Percentiles rank a stretch among this genome's conserved stretches.
phyloP scores from a whole-genome alignment of 1,140 invertebrate genomes.

The Vanessa atalanta region DNA sequence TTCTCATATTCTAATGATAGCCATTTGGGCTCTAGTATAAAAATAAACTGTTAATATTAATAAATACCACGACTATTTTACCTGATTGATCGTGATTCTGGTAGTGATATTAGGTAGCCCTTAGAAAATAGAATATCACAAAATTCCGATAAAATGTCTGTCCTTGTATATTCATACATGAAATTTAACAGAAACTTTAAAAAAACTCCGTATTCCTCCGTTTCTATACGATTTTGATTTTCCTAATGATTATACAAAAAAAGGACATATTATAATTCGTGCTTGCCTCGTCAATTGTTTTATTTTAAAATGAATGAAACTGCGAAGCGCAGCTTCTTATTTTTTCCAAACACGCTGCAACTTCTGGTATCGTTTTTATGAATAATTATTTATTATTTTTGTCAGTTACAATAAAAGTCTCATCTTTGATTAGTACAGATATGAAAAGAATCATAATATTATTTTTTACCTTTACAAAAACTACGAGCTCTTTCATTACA shows the following conservation, averaged over 20 bases:
- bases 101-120: slow-evolving; percentile 60
- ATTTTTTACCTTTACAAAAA: slow-evolving; percentile 62
- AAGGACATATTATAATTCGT: neutral
- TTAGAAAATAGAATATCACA: slow-evolving; percentile 63
- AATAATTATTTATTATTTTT: no score
- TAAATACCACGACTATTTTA: slow-evolving; percentile 29
- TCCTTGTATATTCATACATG: slow-evolving; percentile 46
- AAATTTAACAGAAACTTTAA: slow-evolving; percentile 61
- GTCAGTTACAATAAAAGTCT: no score
- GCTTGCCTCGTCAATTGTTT: no score
- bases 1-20: neutral
- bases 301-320: no score
- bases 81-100: slow-evolving; percentile 62
- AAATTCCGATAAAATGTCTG: slow-evolving; percentile 48
- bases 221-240: slow-evolving; percentile 53
- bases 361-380: no score
- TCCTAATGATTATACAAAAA: slow-evolving; percentile 45
- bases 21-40: neutral
- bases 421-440: no score
- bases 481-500: slow-evolving; percentile 52
- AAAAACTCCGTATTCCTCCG: slow-evolving; percentile 65
- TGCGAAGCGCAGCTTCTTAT: no score
- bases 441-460: no score
- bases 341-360: no score
- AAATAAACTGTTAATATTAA: neutral